Evolutionary conservation across 2,888 invertebrate species (phyloP).

Genomic region (Mesoligia furuncula): DNA sequence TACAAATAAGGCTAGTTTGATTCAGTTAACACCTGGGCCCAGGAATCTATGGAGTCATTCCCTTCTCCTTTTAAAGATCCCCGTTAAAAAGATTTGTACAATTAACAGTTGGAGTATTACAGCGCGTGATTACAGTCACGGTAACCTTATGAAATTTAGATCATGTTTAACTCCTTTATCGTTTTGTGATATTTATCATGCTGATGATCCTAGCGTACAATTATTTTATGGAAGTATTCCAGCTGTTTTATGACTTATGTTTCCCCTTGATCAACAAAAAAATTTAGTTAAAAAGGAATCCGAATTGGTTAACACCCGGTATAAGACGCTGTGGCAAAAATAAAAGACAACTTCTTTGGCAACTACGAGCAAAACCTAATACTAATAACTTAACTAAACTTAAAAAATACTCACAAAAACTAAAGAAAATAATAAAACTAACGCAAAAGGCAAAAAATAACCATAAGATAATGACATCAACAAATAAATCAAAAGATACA

Average conservation of each 20-base stretch:
- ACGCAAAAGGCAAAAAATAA: slow-evolving; percentile 2
- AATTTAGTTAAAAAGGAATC: slow-evolving; percentile 7
- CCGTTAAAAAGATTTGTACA: too few species aligned
- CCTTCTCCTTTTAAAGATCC: too few species aligned
- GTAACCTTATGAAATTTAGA: too few species aligned
- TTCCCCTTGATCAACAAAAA: neutral
- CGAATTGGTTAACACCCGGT: neutral
- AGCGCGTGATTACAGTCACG: too few species aligned
- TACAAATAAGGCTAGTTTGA: too few species aligned
- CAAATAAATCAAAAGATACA: neutral
- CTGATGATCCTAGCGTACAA: neutral
- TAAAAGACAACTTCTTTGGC: slow-evolving; percentile 2
- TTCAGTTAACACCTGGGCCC: too few species aligned
- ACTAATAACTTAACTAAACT: neutral
- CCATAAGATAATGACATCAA: neutral
- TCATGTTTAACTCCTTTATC: neutral
- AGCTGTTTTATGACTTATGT: neutral
- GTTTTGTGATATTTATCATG: neutral
- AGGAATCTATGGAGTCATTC: too few species aligned
- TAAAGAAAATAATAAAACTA: neutral
- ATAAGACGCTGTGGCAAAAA: neutral
- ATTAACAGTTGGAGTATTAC: too few species aligned
- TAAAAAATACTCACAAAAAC: neutral
- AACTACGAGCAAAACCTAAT: neutral
- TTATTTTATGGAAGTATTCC: neutral